Base-by-base conservation (phyloP, 2,888 invertebrate species). In the Eustalomyia histrio region DNA sequence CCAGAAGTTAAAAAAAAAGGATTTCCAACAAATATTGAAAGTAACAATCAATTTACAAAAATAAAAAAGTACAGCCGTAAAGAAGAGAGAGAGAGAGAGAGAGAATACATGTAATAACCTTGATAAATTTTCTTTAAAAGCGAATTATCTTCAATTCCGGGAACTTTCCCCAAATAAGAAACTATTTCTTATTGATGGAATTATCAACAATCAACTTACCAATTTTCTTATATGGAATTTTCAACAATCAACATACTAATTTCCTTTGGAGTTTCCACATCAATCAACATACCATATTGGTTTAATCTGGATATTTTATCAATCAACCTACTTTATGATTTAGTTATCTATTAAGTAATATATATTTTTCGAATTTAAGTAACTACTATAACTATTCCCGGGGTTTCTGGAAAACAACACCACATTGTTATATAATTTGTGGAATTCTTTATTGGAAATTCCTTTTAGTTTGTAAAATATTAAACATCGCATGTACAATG, bases 161-260 rank as follows among this genome's bases (percentile, higher is more conserved):
- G 39, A 4, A 39, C 7, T 2, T 35, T 17, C 43, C 33, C 43
- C 52, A 61, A 35, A 72, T 60, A 60, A 60, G 52, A 47, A 17
- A 65, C 33, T 47, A n/a, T 65, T 8, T 61, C 8, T 16, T 8
- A 24, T 33, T 65, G 57, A 8, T 65, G 57, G 7, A 21, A 35
- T 18, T 47, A 50, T n/a, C 69, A 52, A 16, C 79, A 82, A 74
- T 74, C 81, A 81, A 79, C 76, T 65, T 74, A 76, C 74, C 16
- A 18, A 10, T 33, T 39, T 52, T 39, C 14, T 0, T 17, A 29
- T 14, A 5, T 7, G 16, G 16, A 33, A 50, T 50, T 10, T 33
- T 83, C 87, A 83, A 83, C 87, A 86, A 86, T 87, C 87, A 87
- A 87, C 76, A 64, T 63, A 75, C 67, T 5, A 14, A 21, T 39